phyloP scores from a whole-genome alignment of 2,113 vertebrate species.

The Eptatretus burgeri region DNA sequence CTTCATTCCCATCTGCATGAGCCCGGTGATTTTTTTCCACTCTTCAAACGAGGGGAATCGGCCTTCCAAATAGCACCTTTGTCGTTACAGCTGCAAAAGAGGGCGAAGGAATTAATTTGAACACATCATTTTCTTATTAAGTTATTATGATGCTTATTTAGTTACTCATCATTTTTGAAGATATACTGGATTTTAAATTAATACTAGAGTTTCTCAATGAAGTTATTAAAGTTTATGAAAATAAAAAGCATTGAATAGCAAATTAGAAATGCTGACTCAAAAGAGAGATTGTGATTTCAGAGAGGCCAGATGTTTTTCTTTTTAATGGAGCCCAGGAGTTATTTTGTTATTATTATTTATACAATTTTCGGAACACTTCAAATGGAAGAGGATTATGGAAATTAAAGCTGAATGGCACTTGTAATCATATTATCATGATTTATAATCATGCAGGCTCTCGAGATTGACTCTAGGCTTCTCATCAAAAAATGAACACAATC shows the following conservation, averaged over 20 bases:
- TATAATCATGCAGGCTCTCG: not conserved
- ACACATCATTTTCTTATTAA: too few relatives aligned
- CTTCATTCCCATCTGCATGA: slow-evolving; percentile 12
- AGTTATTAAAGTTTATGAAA: not conserved
- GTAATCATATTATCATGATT: slow-evolving; percentile 6
- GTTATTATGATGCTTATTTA: not conserved
- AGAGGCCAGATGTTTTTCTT: not conserved
- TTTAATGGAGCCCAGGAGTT: too few relatives aligned
- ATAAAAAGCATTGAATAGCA: not conserved
- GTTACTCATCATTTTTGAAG: not conserved
- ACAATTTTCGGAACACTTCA: slow-evolving; percentile 1
- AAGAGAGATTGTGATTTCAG: too few relatives aligned
- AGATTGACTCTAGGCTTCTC: not conserved
- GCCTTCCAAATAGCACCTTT: too few relatives aligned
- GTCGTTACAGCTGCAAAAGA: too few relatives aligned
- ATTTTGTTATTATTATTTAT: slow-evolving; percentile 4
- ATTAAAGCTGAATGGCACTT: slow-evolving; percentile 8
- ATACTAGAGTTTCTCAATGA: not conserved
- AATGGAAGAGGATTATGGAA: slow-evolving; percentile 1
- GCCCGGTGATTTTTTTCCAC: too few relatives aligned
- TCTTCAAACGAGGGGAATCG: too few relatives aligned
- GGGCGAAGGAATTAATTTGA: too few relatives aligned
- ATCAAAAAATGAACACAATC: too few relatives aligned
- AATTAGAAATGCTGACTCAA: not conserved
- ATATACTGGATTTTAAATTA: not conserved